Evolutionary conservation across 2,888 invertebrate species (phyloP).

Genomic region (Aporophyla nigra): DNA sequence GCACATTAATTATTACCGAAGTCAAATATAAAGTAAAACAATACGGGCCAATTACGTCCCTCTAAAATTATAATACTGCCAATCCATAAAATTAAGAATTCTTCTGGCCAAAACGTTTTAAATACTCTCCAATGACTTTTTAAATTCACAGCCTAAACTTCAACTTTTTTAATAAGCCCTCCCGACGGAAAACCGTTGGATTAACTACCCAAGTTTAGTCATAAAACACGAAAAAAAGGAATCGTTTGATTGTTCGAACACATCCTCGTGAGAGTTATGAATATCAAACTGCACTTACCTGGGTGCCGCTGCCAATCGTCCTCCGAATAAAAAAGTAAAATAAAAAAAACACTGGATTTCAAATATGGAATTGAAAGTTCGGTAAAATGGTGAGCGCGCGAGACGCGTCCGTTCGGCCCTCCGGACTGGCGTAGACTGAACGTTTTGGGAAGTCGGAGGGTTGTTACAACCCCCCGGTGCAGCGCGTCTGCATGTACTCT

Average conservation of each 20-base stretch:
- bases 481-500: slow-evolving; percentile 74
- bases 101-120: slow-evolving; percentile 63
- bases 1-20: slow-evolving; percentile 38
- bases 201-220: slow-evolving; percentile 81
- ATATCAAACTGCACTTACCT: slow-evolving; percentile 75
- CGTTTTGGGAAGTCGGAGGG: slow-evolving; percentile 58
- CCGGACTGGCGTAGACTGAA: slow-evolving; percentile 77
- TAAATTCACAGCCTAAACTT: slow-evolving; percentile 76
- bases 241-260: slow-evolving; percentile 74
- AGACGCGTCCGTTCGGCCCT: slow-evolving; percentile 65
- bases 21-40: slow-evolving; percentile 34
- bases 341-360: slow-evolving; percentile 73
- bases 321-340: slow-evolving; percentile 65
- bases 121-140: slow-evolving; percentile 76
- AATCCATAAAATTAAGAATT: slow-evolving; percentile 58
- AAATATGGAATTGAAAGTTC: slow-evolving; percentile 72
- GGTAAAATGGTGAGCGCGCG: slow-evolving; percentile 58
- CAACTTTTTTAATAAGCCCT: slow-evolving; percentile 86
- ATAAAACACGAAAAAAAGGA: slow-evolving; percentile 75
- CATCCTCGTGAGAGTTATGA: slow-evolving; percentile 66
- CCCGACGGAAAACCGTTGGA: slow-evolving; percentile 71
- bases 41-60: slow-evolving; percentile 45
- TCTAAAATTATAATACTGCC: slow-evolving; percentile 41
- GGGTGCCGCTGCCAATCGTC: slow-evolving; percentile 60
- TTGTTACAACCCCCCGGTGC: slow-evolving; percentile 76